Percentiles rank a stretch among this genome's conserved stretches.
Conservation (phyloP, 2,888 invertebrate genomes). For the Tortrix viridana region DNA sequence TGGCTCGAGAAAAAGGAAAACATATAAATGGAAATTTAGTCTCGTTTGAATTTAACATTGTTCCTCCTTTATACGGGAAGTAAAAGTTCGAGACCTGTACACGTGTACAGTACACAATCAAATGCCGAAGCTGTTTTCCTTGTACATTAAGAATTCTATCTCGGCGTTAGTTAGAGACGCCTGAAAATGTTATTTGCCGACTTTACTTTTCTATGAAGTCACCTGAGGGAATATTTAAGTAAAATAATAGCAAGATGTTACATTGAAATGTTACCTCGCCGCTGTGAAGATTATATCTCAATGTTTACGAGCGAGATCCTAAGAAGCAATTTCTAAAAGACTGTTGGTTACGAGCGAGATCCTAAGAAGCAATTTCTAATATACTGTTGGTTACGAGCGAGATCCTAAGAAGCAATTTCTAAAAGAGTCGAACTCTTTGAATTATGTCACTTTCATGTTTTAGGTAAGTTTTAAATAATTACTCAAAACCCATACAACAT, state of each 20-base stretch:
- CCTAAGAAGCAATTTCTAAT: no score
- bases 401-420: no score
- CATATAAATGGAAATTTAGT: slow-evolving; percentile 41
- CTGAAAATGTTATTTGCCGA: slow-evolving; percentile 12
- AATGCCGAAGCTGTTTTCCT: slow-evolving; percentile 23
- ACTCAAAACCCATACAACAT: no score
- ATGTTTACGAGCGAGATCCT: no score
- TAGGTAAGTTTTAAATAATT: no score
- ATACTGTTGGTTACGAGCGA: no score
- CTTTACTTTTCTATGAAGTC: neutral
- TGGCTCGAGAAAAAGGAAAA: slow-evolving; percentile 34
- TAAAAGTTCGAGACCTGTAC: slow-evolving; percentile 29
- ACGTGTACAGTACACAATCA: slow-evolving; percentile 20
- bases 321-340: no score
- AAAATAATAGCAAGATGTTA: neutral
- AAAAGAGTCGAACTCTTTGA: no score
- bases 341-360: no score
- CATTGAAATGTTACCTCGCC: no score
- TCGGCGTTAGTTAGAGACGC: slow-evolving; percentile 17
- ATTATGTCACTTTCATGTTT: no score
- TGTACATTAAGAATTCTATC: slow-evolving; percentile 31
- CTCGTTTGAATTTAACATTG: slow-evolving; percentile 48
- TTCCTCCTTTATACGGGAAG: slow-evolving; percentile 23
- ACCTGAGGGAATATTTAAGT: slow-evolving; percentile 6
- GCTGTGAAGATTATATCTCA: no score